Percentiles rank a stretch among this genome's conserved stretches.
These are phyloP conservation scores for Acronicta leporina DNA, from an alignment of 2,888 invertebrate species.

Conservation along the genomic window DNA sequence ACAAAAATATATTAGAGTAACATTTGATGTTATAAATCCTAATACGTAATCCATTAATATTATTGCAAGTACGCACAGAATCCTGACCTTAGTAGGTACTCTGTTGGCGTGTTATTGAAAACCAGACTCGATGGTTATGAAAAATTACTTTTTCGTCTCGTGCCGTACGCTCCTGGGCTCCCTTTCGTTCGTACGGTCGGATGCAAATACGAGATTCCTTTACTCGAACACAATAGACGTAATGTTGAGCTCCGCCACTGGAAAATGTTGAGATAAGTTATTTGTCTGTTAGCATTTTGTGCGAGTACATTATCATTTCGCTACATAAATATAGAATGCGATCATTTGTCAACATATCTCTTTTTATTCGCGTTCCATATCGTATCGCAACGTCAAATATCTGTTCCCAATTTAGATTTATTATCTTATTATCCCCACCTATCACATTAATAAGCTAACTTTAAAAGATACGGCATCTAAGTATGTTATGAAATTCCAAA, in stretches of 20 bases:
- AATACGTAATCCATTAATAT: conserved; percentile 58
- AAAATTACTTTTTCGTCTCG: conserved; percentile 80
- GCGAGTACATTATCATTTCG: conserved; percentile 64
- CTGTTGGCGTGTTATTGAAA: conserved; percentile 77
- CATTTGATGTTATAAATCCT: conserved; percentile 34
- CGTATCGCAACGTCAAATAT: conserved; percentile 38
- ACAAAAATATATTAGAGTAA: conserved; percentile 12
- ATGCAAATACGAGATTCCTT: conserved; percentile 83
- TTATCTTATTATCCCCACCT: conserved; percentile 38
- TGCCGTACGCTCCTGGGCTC: conserved; percentile 66
- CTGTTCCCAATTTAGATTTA: conserved; percentile 28
- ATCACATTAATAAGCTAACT: conserved; percentile 25
- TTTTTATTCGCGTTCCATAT: conserved; percentile 43
- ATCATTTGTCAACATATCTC: conserved; percentile 59
- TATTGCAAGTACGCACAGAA: conserved; percentile 50
- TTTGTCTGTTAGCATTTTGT: conserved; percentile 76
- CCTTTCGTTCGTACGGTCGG: conserved; percentile 74
- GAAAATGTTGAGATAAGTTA: conserved; percentile 82
- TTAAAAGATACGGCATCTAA: conserved; percentile 1
- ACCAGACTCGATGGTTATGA: conserved; percentile 75
- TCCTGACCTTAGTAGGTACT: conserved; percentile 62
- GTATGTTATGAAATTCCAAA: not conserved
- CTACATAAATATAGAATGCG: conserved; percentile 56
- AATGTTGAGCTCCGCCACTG: conserved; percentile 75
- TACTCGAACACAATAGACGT: conserved; percentile 79